Base-by-base conservation (phyloP, 2,797 vertebrate genomes). In the Champsocephalus gunnari region DNA sequence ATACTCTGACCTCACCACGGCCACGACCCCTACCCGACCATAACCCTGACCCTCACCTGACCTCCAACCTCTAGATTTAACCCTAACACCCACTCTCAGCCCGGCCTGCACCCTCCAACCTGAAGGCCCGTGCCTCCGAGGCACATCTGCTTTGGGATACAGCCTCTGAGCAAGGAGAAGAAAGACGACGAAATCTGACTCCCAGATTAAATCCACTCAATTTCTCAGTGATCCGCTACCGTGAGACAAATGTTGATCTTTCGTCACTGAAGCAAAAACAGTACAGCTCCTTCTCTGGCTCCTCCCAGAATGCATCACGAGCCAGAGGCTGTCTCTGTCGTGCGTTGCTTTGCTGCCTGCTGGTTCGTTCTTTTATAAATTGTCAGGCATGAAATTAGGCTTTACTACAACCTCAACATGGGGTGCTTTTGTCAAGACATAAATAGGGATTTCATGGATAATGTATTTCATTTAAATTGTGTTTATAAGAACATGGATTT, bases 21-120 rank as follows among this genome's bases (percentile, higher is more conserved):
- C 92, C 32, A 7, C 65, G 84, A 94, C 92, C 94, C 78, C 74
- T 89, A 92, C 94, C 94, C 72, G 74, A 86, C 91, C 87, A 75
- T 93, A 93, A 95, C 94, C 94, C 93, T 90, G 86, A 91, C 90
- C 88, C 89, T 83, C 80, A 82, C 47, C 63, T 71, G 85, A 89
- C 91, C 91, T 86, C 80, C 75, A 76, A 90, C 91, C 93, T 86
- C 83, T 76, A 82, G 91, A 92, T 89, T 92, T 93, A 94, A 95
- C 94, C 92, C 88, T 90, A 89, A 94, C 92, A 93, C 92, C 90
- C 82, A 59, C 82, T 80, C 82, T 75, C 73, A 43, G 78, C 79
- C 47, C 44, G 78, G 88, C 90, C 89, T 74, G 88, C 90, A 83
- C 89, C 92, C 84, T 85, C 84, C 80, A 87, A 83, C 88, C 90